These are phyloP conservation scores for Prosapia bicincta DNA, from an alignment of 2,888 invertebrate species.

Conservation along the genomic window DNA sequence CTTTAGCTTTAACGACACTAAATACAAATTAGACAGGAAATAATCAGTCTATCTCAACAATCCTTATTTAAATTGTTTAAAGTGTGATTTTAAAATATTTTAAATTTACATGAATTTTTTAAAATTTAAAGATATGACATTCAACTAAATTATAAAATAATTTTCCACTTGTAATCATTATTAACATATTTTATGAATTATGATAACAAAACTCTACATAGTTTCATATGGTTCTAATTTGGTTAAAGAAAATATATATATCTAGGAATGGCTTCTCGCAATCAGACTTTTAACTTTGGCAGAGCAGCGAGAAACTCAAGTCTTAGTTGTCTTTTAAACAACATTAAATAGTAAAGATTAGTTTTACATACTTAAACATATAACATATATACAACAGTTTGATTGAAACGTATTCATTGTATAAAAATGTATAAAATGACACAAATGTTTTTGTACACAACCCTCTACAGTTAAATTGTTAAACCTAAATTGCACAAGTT, in stretches of 20 bases:
- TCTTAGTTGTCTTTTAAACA: neutral
- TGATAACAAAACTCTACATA: neutral
- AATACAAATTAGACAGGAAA: too few species aligned
- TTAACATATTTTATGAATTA: too few species aligned
- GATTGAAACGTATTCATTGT: neutral
- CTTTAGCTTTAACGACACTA: too few species aligned
- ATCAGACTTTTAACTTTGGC: neutral
- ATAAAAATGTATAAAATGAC: constrained; percentile 2
- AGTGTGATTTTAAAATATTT: neutral
- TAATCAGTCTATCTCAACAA: too few species aligned
- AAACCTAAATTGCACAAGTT: neutral
- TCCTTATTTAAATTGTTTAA: too few species aligned
- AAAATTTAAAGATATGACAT: too few species aligned
- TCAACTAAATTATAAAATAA: too few species aligned
- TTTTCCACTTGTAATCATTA: too few species aligned
- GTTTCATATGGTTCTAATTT: neutral
- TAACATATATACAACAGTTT: neutral
- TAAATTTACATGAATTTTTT: too few species aligned
- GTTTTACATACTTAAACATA: neutral
- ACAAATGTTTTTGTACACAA: neutral
- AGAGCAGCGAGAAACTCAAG: neutral
- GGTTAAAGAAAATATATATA: neutral
- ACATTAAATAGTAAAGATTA: neutral
- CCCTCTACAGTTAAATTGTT: neutral
- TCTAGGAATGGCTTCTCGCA: neutral